Evolutionary conservation across 1,140 invertebrate species (phyloP).

Genomic region (Sesamia nonagrioides): DNA sequence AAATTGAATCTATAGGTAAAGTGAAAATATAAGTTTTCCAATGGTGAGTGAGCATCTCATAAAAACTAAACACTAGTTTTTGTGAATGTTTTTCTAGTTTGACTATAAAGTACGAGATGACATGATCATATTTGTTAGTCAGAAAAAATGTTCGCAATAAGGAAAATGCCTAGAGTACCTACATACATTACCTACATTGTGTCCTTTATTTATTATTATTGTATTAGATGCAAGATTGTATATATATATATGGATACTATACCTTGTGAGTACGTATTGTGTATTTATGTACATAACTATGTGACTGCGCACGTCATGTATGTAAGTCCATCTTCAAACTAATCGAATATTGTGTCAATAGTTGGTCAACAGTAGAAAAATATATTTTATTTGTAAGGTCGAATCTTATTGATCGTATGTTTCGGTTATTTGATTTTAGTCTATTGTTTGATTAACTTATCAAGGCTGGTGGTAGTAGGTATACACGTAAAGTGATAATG

Average conservation of each 20-base stretch:
- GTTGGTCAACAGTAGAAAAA: conserved; percentile 66
- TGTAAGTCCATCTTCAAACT: conserved; percentile 20
- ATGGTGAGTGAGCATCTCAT: too few species aligned
- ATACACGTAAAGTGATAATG: conserved; percentile 86
- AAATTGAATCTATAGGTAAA: too few species aligned
- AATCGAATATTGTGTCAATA: conserved; percentile 55
- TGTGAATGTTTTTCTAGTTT: neutral
- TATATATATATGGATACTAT: too few species aligned
- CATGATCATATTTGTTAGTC: neutral
- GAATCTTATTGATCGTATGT: conserved; percentile 76
- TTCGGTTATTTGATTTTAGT: conserved; percentile 81
- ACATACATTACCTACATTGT: too few species aligned
- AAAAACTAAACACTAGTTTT: neutral
- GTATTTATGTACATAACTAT: conserved; percentile 12
- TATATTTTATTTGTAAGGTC: conserved; percentile 75
- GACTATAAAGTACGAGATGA: neutral
- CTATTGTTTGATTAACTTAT: conserved; percentile 87
- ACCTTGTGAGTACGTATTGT: too few species aligned
- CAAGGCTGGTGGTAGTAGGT: conserved; percentile 85
- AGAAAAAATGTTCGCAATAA: conserved; percentile 18
- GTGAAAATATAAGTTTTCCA: too few species aligned
- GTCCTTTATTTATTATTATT: too few species aligned
- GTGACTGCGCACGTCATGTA: conserved; percentile 5
- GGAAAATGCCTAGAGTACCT: neutral
- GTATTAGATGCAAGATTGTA: too few species aligned